Evolutionary conservation across 2,797 vertebrate genomes (phyloP).

Genomic region (Hoplostethus mediterraneus): DNA sequence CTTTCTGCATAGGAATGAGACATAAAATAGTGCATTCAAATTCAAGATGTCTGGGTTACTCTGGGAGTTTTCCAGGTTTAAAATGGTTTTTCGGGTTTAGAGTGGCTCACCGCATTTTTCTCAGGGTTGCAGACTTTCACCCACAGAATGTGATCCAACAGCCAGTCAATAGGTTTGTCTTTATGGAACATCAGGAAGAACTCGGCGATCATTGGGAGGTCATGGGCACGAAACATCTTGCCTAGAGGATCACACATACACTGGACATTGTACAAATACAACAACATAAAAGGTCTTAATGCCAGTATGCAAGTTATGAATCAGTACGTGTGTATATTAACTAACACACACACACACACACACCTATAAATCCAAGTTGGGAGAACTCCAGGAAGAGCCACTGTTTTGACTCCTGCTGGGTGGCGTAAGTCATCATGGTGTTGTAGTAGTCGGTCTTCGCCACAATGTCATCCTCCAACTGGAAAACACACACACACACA

Average conservation of each 20-base stretch:
- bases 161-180: constrained; percentile 93
- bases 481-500: constrained; percentile 12
- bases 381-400: constrained; percentile 94
- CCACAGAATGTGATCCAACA: constrained; percentile 90
- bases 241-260: constrained; percentile 74
- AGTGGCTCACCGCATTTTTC: constrained; percentile 85
- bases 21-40: not conserved
- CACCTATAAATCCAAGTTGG: constrained; percentile 93
- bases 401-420: constrained; percentile 66
- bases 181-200: constrained; percentile 95
- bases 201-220: constrained; percentile 85
- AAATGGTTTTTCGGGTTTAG: not conserved
- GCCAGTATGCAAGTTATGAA: not conserved
- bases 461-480: constrained; percentile 93
- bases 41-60: too few species aligned
- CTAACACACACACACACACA: not conserved
- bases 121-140: constrained; percentile 89
- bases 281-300: not conserved
- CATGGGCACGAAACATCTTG: constrained; percentile 84
- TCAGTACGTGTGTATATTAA: not conserved
- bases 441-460: constrained; percentile 85
- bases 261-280: not conserved
- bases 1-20: constrained; percentile 55
- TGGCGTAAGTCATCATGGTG: constrained; percentile 81
- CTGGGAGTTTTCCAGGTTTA: too few species aligned